Base-by-base conservation (phyloP, 1,140 invertebrate species). In the Diploscapter pachys region DNA sequence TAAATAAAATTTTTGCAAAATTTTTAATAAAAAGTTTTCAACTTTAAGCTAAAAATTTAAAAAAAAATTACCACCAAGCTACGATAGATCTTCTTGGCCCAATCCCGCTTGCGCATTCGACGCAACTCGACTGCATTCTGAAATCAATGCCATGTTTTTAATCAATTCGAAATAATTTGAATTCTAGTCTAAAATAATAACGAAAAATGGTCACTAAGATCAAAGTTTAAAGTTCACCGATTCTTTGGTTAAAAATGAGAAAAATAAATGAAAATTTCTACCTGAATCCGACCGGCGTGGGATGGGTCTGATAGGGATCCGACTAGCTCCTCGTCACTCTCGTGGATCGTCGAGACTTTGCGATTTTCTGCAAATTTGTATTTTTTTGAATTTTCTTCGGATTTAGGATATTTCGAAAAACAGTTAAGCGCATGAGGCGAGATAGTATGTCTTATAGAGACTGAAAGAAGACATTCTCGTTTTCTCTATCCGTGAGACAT, bases 41-140 rank as follows among this genome's bases (percentile, higher is more conserved):
- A 8, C 8, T 8, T 65, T 65, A 8, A 8, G 11, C 11, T 9
- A 8, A 48, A 8, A n/a, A 65, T 65, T 48, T 65, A 8, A 65
- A 8, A 65, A 65, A 13, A 65, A 56, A 67, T 65, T 8, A 71
- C 74, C 56, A 76, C 69, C 8, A 76, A 52, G 65, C 75, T 76
- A 11, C 55, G 71, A 49, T 72, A 76, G 5, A 72, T 52, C 53
- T 76, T 76, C 50, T 76, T 76, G 4, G 70, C 70, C 75, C 75
- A 76, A 72, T 76, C 75, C 11, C 75, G 51, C 65, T 76, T 76
- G 13, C 75, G 59, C 75, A 76, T 76, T 31, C 75, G 49, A n/a
- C 75, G n/a, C 51, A 50, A 31, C 56, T 52, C 70, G 4, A 64
- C 13, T 6, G 56, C 49, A 31, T 61, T 74, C 6, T 64, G 49